Conservation (phyloP, 1,140 invertebrate genomes). For the Aphaenogaster rudis region DNA sequence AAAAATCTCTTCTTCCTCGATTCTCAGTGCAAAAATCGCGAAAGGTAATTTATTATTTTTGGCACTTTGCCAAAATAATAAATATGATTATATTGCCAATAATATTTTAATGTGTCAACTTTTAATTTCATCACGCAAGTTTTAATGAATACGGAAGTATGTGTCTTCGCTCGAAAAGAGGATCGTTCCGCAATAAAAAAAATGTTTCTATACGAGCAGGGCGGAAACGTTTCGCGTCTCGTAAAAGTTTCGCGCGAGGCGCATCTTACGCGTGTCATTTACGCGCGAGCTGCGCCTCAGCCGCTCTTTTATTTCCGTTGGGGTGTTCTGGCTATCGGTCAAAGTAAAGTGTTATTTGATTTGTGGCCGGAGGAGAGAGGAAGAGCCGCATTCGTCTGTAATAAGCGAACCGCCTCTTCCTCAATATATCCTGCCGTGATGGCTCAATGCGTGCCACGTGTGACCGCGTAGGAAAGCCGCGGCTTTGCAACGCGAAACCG, state of each 20-base stretch:
- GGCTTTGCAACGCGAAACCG: conserved; percentile 66
- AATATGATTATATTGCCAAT: no score
- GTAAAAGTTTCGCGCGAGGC: conserved; percentile 18
- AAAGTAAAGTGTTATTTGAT: conserved; percentile 76
- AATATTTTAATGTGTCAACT: neutral
- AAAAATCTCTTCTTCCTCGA: neutral
- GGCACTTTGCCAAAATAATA: no score
- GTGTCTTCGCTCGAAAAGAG: neutral
- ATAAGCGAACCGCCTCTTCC: conserved; percentile 76
- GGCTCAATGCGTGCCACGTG: conserved; percentile 65
- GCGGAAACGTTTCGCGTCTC: conserved; percentile 23
- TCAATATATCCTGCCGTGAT: conserved; percentile 77
- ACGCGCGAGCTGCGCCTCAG: conserved; percentile 17
- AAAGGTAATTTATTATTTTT: conserved; percentile 5
- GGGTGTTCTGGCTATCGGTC: conserved; percentile 46
- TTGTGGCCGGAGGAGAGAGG: conserved; percentile 66
- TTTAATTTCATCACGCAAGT: neutral
- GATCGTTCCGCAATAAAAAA: neutral
- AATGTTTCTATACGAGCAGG: neutral
- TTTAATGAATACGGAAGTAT: neutral
- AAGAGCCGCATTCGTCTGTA: conserved; percentile 68
- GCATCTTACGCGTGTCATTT: conserved; percentile 45
- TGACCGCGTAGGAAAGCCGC: conserved; percentile 53
- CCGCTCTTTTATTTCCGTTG: conserved; percentile 42
- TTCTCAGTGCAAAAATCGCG: neutral